Evolutionary conservation across 53 echinoderm and acorn worm genomes (phyloP).

Genomic region (Actinopyga echinites): DNA sequence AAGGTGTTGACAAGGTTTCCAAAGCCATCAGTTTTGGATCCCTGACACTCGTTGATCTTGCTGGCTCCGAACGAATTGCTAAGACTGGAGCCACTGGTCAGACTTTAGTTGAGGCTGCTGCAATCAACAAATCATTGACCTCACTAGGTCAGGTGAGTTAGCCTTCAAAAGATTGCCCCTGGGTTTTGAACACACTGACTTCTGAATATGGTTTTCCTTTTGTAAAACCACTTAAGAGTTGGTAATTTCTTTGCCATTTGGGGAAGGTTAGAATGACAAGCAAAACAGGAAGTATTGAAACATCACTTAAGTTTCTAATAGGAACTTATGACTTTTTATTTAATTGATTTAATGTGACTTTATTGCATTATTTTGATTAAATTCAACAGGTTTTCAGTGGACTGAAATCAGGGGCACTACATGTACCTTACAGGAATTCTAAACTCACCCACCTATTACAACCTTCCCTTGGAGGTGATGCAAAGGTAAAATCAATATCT

Average conservation of each 20-base stretch:
- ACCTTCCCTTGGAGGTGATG: conserved; percentile 92
- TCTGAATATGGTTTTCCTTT: too few species aligned
- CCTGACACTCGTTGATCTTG: conserved; percentile 89
- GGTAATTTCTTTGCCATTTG: too few species aligned
- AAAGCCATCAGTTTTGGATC: conserved; percentile 91
- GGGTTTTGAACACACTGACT: too few species aligned
- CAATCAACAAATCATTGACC: conserved; percentile 93
- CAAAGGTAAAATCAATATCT: conserved; percentile 64
- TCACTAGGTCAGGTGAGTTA: conserved; percentile 85
- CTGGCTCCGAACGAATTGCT: conserved; percentile 91
- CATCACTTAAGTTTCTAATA: background rate
- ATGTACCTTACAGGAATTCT: conserved; percentile 94
- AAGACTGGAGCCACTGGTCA: conserved; percentile 98
- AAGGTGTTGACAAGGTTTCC: conserved; percentile 94
- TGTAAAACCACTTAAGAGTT: too few species aligned
- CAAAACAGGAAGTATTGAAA: background rate
- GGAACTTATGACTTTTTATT: too few species aligned
- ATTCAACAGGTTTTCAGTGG: conserved; percentile 76
- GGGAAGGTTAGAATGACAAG: too few species aligned
- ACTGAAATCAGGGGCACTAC: conserved; percentile 77
- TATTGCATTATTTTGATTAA: too few species aligned
- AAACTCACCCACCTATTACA: conserved; percentile 92
- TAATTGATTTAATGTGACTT: background rate
- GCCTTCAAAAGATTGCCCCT: too few species aligned
- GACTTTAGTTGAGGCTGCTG: conserved; percentile 86